phyloP scores from a whole-genome alignment of 92 coral and sea anemone species.

The Metridium senile region DNA sequence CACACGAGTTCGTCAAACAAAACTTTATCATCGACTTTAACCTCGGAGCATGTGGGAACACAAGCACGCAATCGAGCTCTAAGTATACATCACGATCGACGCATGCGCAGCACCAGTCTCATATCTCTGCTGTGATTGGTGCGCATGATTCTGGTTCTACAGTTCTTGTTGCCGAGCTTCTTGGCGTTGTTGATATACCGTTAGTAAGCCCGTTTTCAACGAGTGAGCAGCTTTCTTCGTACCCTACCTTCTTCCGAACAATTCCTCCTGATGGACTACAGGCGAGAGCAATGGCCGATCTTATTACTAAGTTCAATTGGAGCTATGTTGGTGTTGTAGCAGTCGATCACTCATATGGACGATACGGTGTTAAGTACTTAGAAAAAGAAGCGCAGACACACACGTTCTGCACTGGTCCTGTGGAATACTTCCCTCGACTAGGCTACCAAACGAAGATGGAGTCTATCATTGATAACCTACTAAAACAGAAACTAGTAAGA shows the following conservation, averaged over 20 bases:
- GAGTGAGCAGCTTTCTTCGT: conserved; percentile 56
- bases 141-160: conserved; percentile 65
- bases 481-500: conserved; percentile 17
- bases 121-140: conserved; percentile 50
- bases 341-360: conserved; percentile 52
- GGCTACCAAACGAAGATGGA: conserved; percentile 51
- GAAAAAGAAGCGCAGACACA: conserved; percentile 41
- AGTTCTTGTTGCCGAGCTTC: conserved; percentile 53
- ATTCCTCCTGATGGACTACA: conserved; percentile 66
- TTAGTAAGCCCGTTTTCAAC: conserved; percentile 51
- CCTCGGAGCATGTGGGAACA: conserved; percentile 26
- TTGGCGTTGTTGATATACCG: conserved; percentile 56
- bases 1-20: conserved; percentile 36
- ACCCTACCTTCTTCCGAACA: conserved; percentile 52
- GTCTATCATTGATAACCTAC: conserved; percentile 35
- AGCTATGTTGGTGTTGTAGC: conserved; percentile 57
- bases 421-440: conserved; percentile 43
- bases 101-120: conserved; percentile 8
- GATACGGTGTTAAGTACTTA: conserved; percentile 54
- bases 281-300: conserved; percentile 69
- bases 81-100: not conserved
- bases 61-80: not conserved
- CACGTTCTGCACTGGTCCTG: conserved; percentile 40
- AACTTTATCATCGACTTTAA: conserved; percentile 22
- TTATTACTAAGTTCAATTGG: conserved; percentile 58